phyloP scores from a whole-genome alignment of 2,113 vertebrate genomes.

The Perccottus glenii region DNA sequence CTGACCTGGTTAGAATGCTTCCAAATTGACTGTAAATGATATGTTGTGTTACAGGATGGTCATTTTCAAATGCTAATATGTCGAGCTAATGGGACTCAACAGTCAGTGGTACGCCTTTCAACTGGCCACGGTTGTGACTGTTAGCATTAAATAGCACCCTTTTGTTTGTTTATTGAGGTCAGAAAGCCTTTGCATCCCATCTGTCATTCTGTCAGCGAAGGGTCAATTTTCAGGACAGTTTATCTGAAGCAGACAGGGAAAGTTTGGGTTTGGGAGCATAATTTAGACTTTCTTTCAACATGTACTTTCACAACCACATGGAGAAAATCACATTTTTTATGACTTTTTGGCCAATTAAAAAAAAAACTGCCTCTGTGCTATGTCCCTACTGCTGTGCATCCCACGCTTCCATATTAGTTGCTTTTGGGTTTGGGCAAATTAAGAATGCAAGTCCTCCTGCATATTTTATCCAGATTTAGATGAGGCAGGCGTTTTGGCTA shows the following conservation, averaged over 20 bases:
- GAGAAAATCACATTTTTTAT: background rate
- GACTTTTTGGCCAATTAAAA: background rate
- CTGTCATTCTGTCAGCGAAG: constrained; percentile 70
- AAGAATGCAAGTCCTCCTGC: constrained; percentile 1
- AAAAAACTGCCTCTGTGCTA: background rate
- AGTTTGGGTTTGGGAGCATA: constrained; percentile 13
- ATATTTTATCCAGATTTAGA: constrained; percentile 19
- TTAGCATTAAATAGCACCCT: constrained; percentile 5
- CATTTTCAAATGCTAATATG: background rate
- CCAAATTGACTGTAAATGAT: background rate
- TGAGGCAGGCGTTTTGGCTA: constrained; percentile 22
- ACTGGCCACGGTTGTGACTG: background rate
- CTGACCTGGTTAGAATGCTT: constrained; percentile 22
- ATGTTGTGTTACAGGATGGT: too few relatives aligned
- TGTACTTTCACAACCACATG: background rate
- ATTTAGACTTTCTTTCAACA: background rate
- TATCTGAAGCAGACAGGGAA: background rate
- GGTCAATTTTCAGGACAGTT: constrained; percentile 37
- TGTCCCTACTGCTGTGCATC: background rate
- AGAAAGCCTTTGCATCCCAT: constrained; percentile 56
- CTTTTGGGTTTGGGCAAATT: constrained; percentile 7
- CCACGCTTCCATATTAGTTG: background rate
- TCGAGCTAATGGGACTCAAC: background rate
- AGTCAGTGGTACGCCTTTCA: background rate
- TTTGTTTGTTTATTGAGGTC: constrained; percentile 50